Evolutionary conservation across 2,888 invertebrate genomes (phyloP), one percentile per base, ranked within the genome.

Genomic region (Acheta domesticus): DNA sequence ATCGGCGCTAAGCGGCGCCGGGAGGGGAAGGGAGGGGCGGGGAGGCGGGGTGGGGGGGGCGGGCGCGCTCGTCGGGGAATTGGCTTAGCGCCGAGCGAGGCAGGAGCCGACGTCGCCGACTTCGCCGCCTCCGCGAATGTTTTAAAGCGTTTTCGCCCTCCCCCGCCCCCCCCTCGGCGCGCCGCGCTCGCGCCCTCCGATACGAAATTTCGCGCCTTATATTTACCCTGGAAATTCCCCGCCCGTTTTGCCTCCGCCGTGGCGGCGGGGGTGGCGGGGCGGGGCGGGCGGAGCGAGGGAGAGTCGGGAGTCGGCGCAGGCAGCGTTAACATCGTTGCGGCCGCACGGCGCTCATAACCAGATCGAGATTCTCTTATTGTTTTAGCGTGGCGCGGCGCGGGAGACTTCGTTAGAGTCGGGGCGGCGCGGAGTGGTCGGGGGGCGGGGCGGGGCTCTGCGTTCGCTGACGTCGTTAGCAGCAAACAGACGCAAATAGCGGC

Each of bases 401-500:
- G 62, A 62, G 62, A 62, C 62, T 62, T 62, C 62, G 62, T 62
- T 62, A 62, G 36, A 36, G 36, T 8, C 8, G 36, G 36, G 8
- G 11, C 36, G 8, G 11, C 36, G 36, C 36, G 36, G 8, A 8
- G 36, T 8, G 36, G 36, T 8, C 4, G 5, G 36, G 62, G 62
- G 16, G 62, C 62, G 16, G 62, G 16, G 16, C 62, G 62, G 62
- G n/a, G 62, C n/a, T 2, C 16, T 16, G 62, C 62, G 12, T n/a
- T 19, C 62, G 62, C 62, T 62, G 62, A 62, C 62, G 62, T 62
- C 62, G 62, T 62, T 62, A 62, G n/a, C 62, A 14, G 62, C 62
- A 62, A 62, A 62, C 62, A 62, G 62, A n/a, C 62, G 62, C 62
- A 62, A 62, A 62, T n/a, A 62, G 62, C 62, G 62, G n/a, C 62